A percentile compares a stretch with the other conserved stretches of the same genome.
Evolutionary conservation across 1,140 invertebrate species (phyloP).

Genomic region (Drosophila kepulauana): DNA sequence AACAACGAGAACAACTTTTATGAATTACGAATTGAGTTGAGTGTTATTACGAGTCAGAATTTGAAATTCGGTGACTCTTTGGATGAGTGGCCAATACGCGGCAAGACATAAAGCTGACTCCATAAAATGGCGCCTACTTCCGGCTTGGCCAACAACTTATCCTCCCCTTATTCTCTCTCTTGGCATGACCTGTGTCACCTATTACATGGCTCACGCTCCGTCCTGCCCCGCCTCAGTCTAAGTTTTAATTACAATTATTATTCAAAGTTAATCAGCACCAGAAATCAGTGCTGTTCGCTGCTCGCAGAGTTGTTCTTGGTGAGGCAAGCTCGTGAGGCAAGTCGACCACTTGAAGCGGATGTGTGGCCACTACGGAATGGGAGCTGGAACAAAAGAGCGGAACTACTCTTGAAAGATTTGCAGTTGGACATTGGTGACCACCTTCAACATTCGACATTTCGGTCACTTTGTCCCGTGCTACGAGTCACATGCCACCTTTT

Average conservation of each 20-base stretch:
- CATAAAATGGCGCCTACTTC: slow-evolving; percentile 69
- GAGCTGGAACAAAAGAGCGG: slow-evolving; percentile 77
- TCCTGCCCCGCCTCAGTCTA: not conserved
- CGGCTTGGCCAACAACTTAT: slow-evolving; percentile 11
- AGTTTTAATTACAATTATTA: slow-evolving; percentile 73
- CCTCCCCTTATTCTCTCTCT: too few species aligned
- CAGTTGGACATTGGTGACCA: slow-evolving; percentile 27
- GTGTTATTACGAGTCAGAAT: slow-evolving; percentile 55
- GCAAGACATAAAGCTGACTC: slow-evolving; percentile 46
- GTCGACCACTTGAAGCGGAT: slow-evolving; percentile 52
- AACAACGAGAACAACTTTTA: slow-evolving; percentile 11
- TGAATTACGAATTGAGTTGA: not conserved
- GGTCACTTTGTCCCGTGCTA: slow-evolving; percentile 20
- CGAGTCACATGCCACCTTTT: not conserved
- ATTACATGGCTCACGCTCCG: slow-evolving; percentile 55
- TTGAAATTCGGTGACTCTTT: slow-evolving; percentile 23
- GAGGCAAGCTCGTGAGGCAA: slow-evolving; percentile 23
- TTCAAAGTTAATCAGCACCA: slow-evolving; percentile 65
- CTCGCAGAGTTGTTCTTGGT: slow-evolving; percentile 48
- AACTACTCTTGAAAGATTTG: slow-evolving; percentile 84
- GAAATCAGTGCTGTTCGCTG: slow-evolving; percentile 38
- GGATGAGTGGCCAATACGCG: slow-evolving; percentile 60
- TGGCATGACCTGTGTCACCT: slow-evolving; percentile 63
- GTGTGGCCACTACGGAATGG: slow-evolving; percentile 53
- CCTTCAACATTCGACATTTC: slow-evolving; percentile 12